These are phyloP conservation scores for Sitta carolinensis DNA, from an alignment of 2,797 vertebrate genomes.

Conservation along the genomic window DNA sequence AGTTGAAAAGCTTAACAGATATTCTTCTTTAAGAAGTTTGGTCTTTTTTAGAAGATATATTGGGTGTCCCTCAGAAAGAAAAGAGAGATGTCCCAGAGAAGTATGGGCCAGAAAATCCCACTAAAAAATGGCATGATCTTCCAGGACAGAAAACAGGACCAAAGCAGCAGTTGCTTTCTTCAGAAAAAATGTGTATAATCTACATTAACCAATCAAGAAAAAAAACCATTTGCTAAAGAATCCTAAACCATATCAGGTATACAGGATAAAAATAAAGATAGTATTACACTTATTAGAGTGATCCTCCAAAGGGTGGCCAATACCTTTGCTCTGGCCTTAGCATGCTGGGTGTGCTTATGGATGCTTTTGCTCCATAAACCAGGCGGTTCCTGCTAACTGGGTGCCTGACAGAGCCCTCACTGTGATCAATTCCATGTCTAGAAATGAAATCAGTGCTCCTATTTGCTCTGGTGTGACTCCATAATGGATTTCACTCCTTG, in stretches of 20 bases:
- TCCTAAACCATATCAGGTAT: neutral
- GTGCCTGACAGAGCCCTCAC: neutral
- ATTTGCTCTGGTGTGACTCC: constrained; percentile 53
- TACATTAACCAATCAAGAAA: neutral
- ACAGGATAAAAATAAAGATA: neutral
- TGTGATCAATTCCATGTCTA: constrained; percentile 57
- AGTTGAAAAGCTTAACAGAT: neutral
- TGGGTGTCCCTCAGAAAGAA: neutral
- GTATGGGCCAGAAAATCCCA: neutral
- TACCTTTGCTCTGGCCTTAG: neutral
- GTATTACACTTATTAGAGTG: neutral
- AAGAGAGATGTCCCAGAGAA: neutral
- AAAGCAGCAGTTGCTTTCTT: neutral
- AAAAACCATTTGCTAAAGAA: neutral
- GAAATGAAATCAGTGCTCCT: constrained; percentile 64
- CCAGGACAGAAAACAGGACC: neutral
- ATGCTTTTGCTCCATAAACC: neutral
- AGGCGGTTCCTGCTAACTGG: neutral
- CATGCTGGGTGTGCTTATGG: fast-evolving
- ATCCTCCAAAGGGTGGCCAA: neutral
- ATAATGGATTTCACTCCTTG: constrained; percentile 39
- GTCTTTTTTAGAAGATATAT: neutral
- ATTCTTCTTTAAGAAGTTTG: neutral
- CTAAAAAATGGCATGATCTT: neutral
- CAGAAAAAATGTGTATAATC: neutral